Base-by-base conservation (phyloP, 2,113 vertebrate genomes). In the Neogobius melanostomus region DNA sequence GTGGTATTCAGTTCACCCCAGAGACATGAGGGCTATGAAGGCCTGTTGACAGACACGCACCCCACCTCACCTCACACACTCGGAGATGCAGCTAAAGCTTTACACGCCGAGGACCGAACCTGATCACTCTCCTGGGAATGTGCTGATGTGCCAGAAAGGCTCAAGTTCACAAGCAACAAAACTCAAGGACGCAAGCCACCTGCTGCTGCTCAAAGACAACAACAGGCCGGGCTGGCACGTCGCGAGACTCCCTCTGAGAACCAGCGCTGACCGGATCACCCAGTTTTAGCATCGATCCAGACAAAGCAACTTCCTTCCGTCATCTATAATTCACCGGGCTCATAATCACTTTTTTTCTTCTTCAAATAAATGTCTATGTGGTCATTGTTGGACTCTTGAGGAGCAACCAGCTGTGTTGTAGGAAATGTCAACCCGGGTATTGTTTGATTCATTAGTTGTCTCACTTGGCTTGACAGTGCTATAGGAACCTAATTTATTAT, bases 101-200 rank as follows among this genome's bases (percentile, higher is more conserved):
- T 68, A 75, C 85, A 84, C 77, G 69, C 52, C 74, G 78, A 80
- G 85, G 87, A 70, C 67, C 74, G 82, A 88, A 89, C 88, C 84
- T 76, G 84, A 84, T 90, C 87, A 79, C 61, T 90, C 89, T 87
- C 84, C 61, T 75, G 90, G 87, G 91, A 89, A 83, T 86, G 69
- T 64, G 75, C 72, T 83, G 81, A 90, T 91, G 85, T 87, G 86
- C 90, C 87, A 87, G 79, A 90, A 82, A 76, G 88, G 85, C 87
- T 93, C 89, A 88, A 88, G 87, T 92, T 93, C 85, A 90, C 81
- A 78, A 71, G 72, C 72, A 84, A 88, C 89, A 91, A 89, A 89
- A 79, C 64, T 77, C 76, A 82, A 86, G 81, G 83, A 90, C 84
- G 82, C 83, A 85, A 77, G 80, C 88, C 93, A 92, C 92, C 91